Evolutionary conservation across 2,797 vertebrate species (phyloP), one percentile per base, ranked within the genome.

Genomic region (Pipistrellus kuhlii): DNA sequence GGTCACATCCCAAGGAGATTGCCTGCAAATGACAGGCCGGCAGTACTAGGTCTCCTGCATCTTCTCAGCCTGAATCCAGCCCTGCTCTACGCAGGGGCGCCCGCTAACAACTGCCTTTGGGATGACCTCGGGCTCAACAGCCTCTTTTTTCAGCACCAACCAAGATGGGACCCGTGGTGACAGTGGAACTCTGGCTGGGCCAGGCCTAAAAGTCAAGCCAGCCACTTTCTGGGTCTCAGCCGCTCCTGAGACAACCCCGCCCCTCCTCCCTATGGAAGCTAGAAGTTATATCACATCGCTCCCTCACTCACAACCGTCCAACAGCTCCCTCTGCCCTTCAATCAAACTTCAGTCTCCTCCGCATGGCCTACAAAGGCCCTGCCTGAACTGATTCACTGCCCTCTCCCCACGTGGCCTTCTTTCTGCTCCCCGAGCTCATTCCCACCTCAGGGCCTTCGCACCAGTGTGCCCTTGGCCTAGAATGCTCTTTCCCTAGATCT

Each of bases 381-480:
- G 35, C 64, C 77, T 87, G 73, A 87, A 90, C 91, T 95, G 51
- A 20, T 57, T 87, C 85, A 81, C 44, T 38, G 73, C 30, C 89
- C 38, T 76, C 81, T 53, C 38, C 72, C 91, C 76, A 81, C 51
- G 41, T 94, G 93, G 84, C 89, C 95, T 95, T 94, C 93, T 94
- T 96, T 95, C 83, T 78, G 71, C 62, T 96, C 94, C 89, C 93
- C 73, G 90, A 94, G 96, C 94, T 91, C 96, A 92, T 85, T 96
- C 78, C 91, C 88, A 96, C 90, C 93, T 90, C 97, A 96, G 95
- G 94, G 94, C 94, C 96, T 96, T 97, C 95, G 94, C 90, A 96
- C 94, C 88, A 95, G 93, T 95, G 64, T 95, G 72, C 93, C 88
- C 93, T 94, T 96, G 95, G 57, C 96, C 97, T 96, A 94, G 89